These are phyloP conservation scores for Eucriotettix oculatus DNA, from an alignment of 2,888 invertebrate genomes.

Conservation along the genomic window DNA sequence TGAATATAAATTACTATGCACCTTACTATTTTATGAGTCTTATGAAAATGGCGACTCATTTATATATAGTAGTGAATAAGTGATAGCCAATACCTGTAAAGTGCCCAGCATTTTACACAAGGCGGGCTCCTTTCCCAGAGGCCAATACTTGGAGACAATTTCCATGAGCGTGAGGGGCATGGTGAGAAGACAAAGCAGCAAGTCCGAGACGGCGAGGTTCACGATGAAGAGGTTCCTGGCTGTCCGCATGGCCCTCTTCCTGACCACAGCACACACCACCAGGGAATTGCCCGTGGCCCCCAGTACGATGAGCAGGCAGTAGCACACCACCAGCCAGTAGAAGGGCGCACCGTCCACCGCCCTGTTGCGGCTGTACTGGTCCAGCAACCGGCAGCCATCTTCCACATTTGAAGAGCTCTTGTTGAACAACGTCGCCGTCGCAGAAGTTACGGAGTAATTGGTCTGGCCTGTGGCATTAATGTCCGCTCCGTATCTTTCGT, in stretches of 20 bases:
- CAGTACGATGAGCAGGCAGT: constrained; percentile 57
- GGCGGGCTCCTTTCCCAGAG: constrained; percentile 57
- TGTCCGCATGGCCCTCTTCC: constrained; percentile 79
- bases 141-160: constrained; percentile 72
- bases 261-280: constrained; percentile 60
- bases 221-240: constrained; percentile 87
- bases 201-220: constrained; percentile 73
- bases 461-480: no score
- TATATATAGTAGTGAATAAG: no score
- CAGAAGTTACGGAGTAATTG: not conserved
- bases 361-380: constrained; percentile 34
- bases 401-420: not conserved
- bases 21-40: no score
- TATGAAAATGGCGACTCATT: no score
- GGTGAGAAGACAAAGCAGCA: constrained; percentile 72
- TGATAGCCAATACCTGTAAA: constrained; percentile 33
- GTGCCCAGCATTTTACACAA: constrained; percentile 75
- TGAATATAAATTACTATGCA: no score
- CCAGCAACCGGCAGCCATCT: not conserved
- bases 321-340: constrained; percentile 47
- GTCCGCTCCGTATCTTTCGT: no score
- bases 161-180: constrained; percentile 83
- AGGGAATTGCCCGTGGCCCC: constrained; percentile 75
- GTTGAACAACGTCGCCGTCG: not conserved
- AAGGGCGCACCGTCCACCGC: constrained; percentile 54